Evolutionary conservation across 2,113 vertebrate species (phyloP).

Genomic region (Corythoichthys intestinalis): DNA sequence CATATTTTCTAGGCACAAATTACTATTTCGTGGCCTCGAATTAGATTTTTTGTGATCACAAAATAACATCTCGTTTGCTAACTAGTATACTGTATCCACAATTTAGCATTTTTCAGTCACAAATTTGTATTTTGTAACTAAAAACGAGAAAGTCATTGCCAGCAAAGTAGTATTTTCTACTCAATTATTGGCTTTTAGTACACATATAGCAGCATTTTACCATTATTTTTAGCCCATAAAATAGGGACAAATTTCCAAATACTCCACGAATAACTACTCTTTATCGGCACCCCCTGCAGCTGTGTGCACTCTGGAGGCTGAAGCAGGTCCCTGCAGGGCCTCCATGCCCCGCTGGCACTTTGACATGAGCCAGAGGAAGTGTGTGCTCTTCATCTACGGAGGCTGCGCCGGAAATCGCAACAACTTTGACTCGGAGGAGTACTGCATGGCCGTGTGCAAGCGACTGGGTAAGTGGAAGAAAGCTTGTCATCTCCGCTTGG

Average conservation of each 20-base stretch:
- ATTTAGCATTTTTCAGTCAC: neutral
- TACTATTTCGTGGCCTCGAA: no score
- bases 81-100: neutral
- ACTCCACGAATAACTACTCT: neutral
- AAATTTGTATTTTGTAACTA: neutral
- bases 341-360: conserved; percentile 96
- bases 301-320: conserved; percentile 92
- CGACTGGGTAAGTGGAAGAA: conserved; percentile 88
- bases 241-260: no score
- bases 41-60: neutral
- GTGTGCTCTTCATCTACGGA: conserved; percentile 91
- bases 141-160: no score
- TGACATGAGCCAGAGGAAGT: conserved; percentile 87
- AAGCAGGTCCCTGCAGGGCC: conserved; percentile 92
- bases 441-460: conserved; percentile 97
- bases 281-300: conserved; percentile 71
- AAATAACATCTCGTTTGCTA: neutral
- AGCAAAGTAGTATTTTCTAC: no score
- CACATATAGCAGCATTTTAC: no score
- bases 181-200: no score
- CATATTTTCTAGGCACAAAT: no score
- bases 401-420: conserved; percentile 98
- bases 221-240: no score
- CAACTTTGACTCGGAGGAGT: conserved; percentile 98
- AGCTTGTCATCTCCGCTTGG: conserved; percentile 56